phyloP scores from a whole-genome alignment of 92 coral and sea anemone genomes.

The Palythoa heliodiscus region DNA sequence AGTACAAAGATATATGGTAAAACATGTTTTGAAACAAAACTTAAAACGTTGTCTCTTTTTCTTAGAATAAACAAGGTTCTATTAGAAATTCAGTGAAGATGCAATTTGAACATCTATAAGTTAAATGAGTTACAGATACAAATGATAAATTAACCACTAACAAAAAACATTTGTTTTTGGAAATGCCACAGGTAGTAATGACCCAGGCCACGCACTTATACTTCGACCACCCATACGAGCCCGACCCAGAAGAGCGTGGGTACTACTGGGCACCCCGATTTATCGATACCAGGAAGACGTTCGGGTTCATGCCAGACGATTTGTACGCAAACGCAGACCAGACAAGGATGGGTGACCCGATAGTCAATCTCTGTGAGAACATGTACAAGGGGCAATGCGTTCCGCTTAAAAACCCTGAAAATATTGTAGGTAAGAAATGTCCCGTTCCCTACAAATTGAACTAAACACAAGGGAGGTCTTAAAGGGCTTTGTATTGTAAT shows the following conservation, averaged over 20 bases:
- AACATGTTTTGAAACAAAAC: too few relatives aligned
- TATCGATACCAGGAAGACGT: conserved; percentile 93
- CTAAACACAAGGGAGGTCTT: too few relatives aligned
- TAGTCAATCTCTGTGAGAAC: conserved; percentile 74
- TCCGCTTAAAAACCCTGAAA: conserved; percentile 73
- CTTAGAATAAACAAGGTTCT: not conserved
- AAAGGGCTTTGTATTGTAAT: too few relatives aligned
- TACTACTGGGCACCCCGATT: conserved; percentile 99
- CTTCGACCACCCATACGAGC: conserved; percentile 98
- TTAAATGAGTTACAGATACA: not conserved
- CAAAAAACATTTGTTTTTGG: not conserved
- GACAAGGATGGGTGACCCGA: conserved; percentile 84
- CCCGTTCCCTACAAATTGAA: too few relatives aligned
- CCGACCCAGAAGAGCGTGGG: conserved; percentile 99
- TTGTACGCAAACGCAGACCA: conserved; percentile 89
- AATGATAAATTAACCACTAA: not conserved
- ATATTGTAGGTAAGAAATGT: conserved; percentile 71
- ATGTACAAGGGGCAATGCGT: conserved; percentile 90
- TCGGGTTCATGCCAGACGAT: conserved; percentile 94
- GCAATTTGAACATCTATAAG: not conserved
- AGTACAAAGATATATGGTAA: too few relatives aligned
- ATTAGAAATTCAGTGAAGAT: not conserved
- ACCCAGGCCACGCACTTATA: conserved; percentile 96
- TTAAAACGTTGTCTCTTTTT: too few relatives aligned
- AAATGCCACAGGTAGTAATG: conserved; percentile 72